phyloP scores from a whole-genome alignment of 2,888 invertebrate genomes.

The Scaptomyza caliginosa region DNA sequence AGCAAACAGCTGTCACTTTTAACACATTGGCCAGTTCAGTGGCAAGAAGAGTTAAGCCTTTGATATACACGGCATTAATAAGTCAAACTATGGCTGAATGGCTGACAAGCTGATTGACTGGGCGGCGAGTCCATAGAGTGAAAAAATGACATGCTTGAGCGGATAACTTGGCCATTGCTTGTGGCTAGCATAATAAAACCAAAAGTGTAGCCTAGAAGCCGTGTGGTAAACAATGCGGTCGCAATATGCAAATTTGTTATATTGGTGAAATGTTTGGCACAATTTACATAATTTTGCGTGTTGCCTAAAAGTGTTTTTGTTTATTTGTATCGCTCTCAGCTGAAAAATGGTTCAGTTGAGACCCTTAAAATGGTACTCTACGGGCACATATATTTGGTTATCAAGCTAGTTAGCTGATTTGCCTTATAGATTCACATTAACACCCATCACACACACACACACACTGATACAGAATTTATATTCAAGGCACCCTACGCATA shows the following conservation, averaged over 20 bases:
- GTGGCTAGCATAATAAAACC: conserved; percentile 70
- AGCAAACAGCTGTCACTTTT: conserved; percentile 39
- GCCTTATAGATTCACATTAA: conserved; percentile 50
- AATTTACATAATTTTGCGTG: conserved; percentile 72
- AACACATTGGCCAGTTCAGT: conserved; percentile 13
- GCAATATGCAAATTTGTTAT: conserved; percentile 70
- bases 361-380: background rate
- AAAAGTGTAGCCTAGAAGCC: conserved; percentile 20
- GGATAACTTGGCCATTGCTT: conserved; percentile 53
- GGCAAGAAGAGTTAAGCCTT: conserved; percentile 49
- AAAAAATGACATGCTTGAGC: conserved; percentile 61
- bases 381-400: conserved; percentile 41
- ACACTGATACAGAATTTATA: conserved; percentile 56
- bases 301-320: conserved; percentile 53
- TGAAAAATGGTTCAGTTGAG: conserved; percentile 30
- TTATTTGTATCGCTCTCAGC: background rate
- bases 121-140: conserved; percentile 21
- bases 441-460: conserved; percentile 40
- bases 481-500: conserved; percentile 58
- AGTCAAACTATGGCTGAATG: conserved; percentile 62
- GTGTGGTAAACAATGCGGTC: conserved; percentile 69
- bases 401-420: conserved; percentile 64
- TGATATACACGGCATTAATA: conserved; percentile 63
- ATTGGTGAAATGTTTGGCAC: conserved; percentile 58
- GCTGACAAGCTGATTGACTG: conserved; percentile 19